Evolutionary conservation across 2,797 vertebrate species (phyloP), one percentile per base, ranked within the genome.

Genomic region (Manis pentadactyla): DNA sequence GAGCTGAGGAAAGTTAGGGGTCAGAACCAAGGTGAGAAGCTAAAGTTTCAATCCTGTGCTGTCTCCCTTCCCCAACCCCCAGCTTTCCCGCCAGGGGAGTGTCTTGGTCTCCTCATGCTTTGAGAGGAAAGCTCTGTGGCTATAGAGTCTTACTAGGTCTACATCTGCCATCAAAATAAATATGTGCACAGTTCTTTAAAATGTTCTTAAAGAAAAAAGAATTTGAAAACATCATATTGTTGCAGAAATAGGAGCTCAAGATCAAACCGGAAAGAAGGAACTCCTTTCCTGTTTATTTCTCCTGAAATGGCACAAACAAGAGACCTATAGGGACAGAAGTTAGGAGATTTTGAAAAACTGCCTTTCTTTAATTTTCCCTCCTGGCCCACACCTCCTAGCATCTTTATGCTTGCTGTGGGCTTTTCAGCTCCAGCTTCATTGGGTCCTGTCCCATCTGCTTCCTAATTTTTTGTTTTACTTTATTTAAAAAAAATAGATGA

Each of bases 21-120:
- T 97, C 95, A 95, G 1, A 4, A 84, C 91, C 93, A 97, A 97
- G 95, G 95, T 97, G 90, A 96, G 83, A 75, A 59, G 49, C 87
- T 95, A 51, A 83, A 85, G 77, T 87, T 92, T 83, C 61, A 31
- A 59, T 93, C 63, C 46, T 51, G 55, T 77, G 10, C 34, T 37
- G n/a, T 53, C 46, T 79, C 9, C 57, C 75, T 92, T 64, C 49
- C 64, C 34, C 31, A 17, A 19, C 4, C 2, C 7, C 10, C 53
- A 66, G 4, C 53, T 42, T 68, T 34, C 42, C n/a, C 63, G 27
- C 7, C n/a, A 2, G 61, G 42, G 66, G 49, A 27, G 7, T 49
- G 63, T 57, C 17, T 39, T 39, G 59, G 66, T 64, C 12, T 10
- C 39, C n/a, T n/a, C 21, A 53, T 49, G 23, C 73, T 13, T 2